Conservation (phyloP, 2,113 vertebrate species). For the Danio rerio region DNA sequence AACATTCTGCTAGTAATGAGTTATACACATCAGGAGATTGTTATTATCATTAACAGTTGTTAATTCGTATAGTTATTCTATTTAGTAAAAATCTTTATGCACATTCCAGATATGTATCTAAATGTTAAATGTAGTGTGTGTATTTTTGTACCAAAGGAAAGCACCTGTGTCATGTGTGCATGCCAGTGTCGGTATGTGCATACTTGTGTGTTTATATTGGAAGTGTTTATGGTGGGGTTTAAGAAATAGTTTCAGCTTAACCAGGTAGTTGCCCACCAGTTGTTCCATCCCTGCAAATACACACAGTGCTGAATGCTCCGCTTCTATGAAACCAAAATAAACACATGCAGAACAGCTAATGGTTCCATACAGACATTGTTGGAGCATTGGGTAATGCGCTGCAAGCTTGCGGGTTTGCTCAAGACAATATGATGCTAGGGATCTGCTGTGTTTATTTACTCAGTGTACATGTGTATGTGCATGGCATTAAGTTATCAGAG, state of each 20-base stretch:
- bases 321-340: conserved; percentile 35
- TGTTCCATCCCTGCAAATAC: conserved; percentile 62
- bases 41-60: too few relatives aligned
- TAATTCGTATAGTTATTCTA: too few relatives aligned
- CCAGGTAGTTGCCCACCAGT: conserved; percentile 42
- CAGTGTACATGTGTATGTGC: conserved; percentile 7
- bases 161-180: neutral
- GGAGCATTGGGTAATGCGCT: neutral
- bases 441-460: conserved; percentile 25
- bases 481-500: conserved; percentile 36
- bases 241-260: conserved; percentile 6
- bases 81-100: too few relatives aligned
- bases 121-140: too few relatives aligned
- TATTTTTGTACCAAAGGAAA: too few relatives aligned
- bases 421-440: conserved; percentile 11
- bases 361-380: neutral
- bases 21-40: too few relatives aligned
- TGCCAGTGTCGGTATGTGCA: conserved; percentile 20
- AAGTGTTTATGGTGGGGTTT: conserved; percentile 1
- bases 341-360: conserved; percentile 17
- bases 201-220: conserved; percentile 15
- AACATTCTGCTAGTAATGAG: too few relatives aligned
- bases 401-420: neutral
- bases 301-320: conserved; percentile 2
- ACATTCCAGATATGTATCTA: too few relatives aligned